Conservation (phyloP, 1,140 invertebrate species). For the Aleiodes sp. region DNA sequence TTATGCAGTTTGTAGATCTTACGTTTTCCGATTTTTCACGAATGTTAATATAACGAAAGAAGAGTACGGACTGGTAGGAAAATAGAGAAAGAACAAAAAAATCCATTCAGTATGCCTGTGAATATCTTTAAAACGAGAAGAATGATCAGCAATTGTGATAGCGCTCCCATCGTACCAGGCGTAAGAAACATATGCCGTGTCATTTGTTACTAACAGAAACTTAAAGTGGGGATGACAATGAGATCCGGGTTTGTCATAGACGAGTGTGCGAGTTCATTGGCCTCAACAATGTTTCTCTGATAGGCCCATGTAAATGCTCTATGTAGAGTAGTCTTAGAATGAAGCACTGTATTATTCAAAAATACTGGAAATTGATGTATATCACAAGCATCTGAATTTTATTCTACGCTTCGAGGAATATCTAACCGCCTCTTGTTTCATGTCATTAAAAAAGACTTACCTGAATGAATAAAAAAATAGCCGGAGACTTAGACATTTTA, state of each 20-base stretch:
- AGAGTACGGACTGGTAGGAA: slow-evolving; percentile 25
- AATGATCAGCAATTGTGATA: slow-evolving; percentile 11
- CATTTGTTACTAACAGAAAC: slow-evolving; percentile 32
- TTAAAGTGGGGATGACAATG: slow-evolving; percentile 31
- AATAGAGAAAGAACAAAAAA: not conserved
- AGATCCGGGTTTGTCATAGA: slow-evolving; percentile 23
- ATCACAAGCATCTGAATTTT: too few species aligned
- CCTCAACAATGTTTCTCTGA: not conserved
- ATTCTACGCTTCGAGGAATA: too few species aligned
- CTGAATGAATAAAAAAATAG: slow-evolving; percentile 25
- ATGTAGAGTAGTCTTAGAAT: not conserved
- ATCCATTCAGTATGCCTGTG: not conserved
- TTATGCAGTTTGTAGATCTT: slow-evolving; percentile 12
- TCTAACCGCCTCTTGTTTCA: not conserved
- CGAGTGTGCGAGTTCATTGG: slow-evolving; percentile 14
- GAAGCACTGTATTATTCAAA: not conserved
- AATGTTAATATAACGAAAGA: slow-evolving; percentile 41
- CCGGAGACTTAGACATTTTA: too few species aligned
- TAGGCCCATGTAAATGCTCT: not conserved
- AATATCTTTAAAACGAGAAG: not conserved
- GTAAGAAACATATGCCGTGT: slow-evolving; percentile 17
- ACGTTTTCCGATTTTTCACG: slow-evolving; percentile 7
- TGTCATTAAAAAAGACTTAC: slow-evolving; percentile 20
- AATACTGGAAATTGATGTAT: not conserved
- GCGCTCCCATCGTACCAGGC: not conserved